phyloP scores from a whole-genome alignment of 2,113 vertebrate species.

The Scomber japonicus region DNA sequence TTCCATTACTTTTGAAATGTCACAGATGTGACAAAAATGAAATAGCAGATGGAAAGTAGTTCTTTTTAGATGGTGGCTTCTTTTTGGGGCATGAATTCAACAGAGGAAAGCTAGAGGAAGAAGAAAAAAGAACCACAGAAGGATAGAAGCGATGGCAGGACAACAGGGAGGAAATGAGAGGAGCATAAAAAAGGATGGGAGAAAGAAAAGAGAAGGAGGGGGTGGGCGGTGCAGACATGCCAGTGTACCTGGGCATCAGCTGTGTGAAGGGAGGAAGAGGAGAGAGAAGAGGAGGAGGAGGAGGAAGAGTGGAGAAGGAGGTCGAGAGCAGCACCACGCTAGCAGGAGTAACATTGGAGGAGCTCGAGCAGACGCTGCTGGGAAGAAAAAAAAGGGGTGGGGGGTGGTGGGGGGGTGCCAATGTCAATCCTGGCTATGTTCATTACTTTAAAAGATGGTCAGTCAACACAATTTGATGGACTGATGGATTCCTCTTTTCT shows the following conservation, averaged over 20 bases:
- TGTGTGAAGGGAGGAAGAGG: conserved; percentile 83
- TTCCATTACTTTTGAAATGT: conserved; percentile 53
- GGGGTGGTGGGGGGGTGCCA: conserved; percentile 24
- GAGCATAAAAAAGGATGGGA: background rate
- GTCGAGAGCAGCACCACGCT: conserved; percentile 85
- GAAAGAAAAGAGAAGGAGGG: background rate
- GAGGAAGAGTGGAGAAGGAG: conserved; percentile 84
- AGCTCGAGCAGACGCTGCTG: conserved; percentile 79
- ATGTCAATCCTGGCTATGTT: conserved; percentile 52
- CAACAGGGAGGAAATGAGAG: conserved; percentile 14
- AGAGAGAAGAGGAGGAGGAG: conserved; percentile 79
- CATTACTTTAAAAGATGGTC: conserved; percentile 35
- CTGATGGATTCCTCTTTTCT: conserved; percentile 7
- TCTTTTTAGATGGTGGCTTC: conserved; percentile 19
- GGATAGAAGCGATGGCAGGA: conserved; percentile 21
- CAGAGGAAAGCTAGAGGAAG: conserved; percentile 1
- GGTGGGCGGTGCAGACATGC: conserved; percentile 61
- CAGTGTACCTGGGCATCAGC: conserved; percentile 82
- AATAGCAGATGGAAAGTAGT: conserved; percentile 50
- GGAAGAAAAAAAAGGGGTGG: conserved; percentile 61
- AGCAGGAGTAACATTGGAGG: conserved; percentile 83
- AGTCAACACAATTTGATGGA: conserved; percentile 48
- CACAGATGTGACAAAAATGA: conserved; percentile 61
- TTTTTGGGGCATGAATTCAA: conserved; percentile 20
- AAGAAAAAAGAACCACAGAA: background rate